These are phyloP conservation scores for Diaperis boleti DNA, from an alignment of 2,888 invertebrate genomes.

Conservation along the genomic window DNA sequence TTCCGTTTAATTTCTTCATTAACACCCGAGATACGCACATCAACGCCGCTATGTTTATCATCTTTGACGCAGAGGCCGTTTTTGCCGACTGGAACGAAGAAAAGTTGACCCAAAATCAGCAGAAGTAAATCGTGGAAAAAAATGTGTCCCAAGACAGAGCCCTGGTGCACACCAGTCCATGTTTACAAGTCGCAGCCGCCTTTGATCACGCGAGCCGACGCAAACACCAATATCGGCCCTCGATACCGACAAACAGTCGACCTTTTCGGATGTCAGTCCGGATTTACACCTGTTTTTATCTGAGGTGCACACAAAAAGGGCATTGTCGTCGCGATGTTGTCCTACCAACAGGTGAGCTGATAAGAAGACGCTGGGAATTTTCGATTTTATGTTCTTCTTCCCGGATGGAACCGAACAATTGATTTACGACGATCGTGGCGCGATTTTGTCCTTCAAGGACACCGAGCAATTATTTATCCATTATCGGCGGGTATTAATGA, in stretches of 20 bases:
- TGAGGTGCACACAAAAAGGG: conserved; percentile 21
- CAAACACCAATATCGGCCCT: conserved; percentile 43
- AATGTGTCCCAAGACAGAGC: no score
- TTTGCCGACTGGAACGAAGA: background rate
- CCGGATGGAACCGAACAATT: no score
- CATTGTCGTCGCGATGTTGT: conserved; percentile 27
- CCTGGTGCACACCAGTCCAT: no score
- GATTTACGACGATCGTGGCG: no score
- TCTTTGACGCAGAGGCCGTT: background rate
- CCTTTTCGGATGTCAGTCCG: conserved; percentile 22
- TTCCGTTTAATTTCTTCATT: conserved; percentile 24
- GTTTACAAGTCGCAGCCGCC: conserved; percentile 31
- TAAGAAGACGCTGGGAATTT: conserved; percentile 49
- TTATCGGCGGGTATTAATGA: conserved; percentile 50
- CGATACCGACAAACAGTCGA: conserved; percentile 39
- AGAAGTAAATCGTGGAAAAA: no score
- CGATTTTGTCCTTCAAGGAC: background rate
- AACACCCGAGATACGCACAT: conserved; percentile 5
- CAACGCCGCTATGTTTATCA: conserved; percentile 9
- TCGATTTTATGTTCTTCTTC: conserved; percentile 36
- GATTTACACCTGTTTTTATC: conserved; percentile 36
- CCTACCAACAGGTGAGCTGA: conserved; percentile 42
- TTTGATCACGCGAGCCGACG: conserved; percentile 39
- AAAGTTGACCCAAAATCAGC: no score
- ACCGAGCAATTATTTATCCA: conserved; percentile 45